Evolutionary conservation across 2,888 invertebrate genomes (phyloP), one percentile per base, ranked within the genome.

Genomic region (Toxonevra muliebris): DNA sequence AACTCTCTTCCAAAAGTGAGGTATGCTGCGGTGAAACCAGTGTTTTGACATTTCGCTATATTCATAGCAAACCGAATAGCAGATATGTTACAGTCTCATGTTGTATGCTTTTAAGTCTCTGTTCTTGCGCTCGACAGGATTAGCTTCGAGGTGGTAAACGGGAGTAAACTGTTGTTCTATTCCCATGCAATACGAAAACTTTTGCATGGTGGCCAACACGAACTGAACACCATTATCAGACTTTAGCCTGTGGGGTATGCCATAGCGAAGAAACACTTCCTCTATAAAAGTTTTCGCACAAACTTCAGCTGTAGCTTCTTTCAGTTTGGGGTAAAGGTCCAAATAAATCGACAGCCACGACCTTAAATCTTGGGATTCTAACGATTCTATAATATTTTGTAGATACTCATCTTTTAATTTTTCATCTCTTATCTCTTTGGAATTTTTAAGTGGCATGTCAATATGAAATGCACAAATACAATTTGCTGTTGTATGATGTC

Each of bases 161-260:
- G 81, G 79, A 2, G 74, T 75, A 2, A 69, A 63, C 13, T 48
- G 17, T 15, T 72, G 72, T 11, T 69, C 17, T 9, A 71, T 68
- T 11, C 53, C 61, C 11, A 66, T 19, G 50, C 58, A 61, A 41
- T 67, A 67, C 1, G 59, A 59, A 0, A 79, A 48, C 52, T 82
- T 72, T 60, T 83, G 83, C 79, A 83, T 81, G 0, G 81, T 69
- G 0, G 71, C 73, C 2, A 76, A 76, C 0, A 83, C 71, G 54
- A 83, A 81, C 53, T 82, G 81, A 0, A 75, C 69, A 0, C 82
- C 83, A 30, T 84, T 84, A 45, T 84, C 83, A 15, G 76, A 77
- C 3, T 79, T 74, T 0, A 83, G 12, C 15, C 78, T 65, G 0
- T 81, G 30, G 0, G 79, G 79, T 0, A 76, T 9, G 0, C 81